Percentiles rank a stretch among this genome's conserved stretches.
These are phyloP conservation scores for Sinocyclocheilus anophthalmus DNA, from an alignment of 2,113 vertebrate species.

Conservation along the genomic window DNA sequence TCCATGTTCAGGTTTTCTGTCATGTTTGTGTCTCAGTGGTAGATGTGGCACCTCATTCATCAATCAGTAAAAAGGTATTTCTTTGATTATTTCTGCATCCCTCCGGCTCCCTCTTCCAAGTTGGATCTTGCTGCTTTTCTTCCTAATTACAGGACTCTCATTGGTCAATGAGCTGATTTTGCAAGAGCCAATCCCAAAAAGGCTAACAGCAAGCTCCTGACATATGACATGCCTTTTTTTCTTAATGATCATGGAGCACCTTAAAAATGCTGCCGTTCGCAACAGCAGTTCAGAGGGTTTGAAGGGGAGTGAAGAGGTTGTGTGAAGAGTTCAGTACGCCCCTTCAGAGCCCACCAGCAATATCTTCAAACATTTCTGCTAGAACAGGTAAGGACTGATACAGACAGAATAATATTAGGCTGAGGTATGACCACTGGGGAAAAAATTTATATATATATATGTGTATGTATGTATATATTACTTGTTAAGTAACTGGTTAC, in stretches of 20 bases:
- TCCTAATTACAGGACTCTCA: slow-evolving; percentile 69
- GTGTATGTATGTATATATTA: too few relatives aligned
- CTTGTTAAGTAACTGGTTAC: too few relatives aligned
- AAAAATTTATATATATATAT: too few relatives aligned
- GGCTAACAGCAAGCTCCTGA: slow-evolving; percentile 63
- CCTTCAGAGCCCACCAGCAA: slow-evolving; percentile 33
- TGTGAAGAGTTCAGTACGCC: slow-evolving; percentile 50
- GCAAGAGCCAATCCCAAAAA: slow-evolving; percentile 73
- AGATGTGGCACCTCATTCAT: slow-evolving; percentile 59
- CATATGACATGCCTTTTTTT: slow-evolving; percentile 69
- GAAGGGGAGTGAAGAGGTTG: slow-evolving; percentile 57
- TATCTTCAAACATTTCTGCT: slow-evolving; percentile 60
- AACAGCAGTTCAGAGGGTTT: slow-evolving; percentile 54
- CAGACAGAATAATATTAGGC: too few relatives aligned
- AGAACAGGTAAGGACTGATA: slow-evolving; percentile 66
- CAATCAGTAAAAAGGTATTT: slow-evolving; percentile 38
- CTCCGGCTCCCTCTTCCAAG: slow-evolving; percentile 26
- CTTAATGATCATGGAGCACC: slow-evolving; percentile 74
- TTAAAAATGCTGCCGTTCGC: slow-evolving; percentile 73
- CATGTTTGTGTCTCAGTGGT: background rate
- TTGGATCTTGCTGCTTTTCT: slow-evolving; percentile 58
- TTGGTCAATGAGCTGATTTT: slow-evolving; percentile 61
- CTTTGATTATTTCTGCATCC: slow-evolving; percentile 39
- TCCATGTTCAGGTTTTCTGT: background rate
- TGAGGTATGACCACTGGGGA: too few relatives aligned